Percentiles rank a stretch among this genome's conserved stretches.
phyloP scores from a whole-genome alignment of 2,113 vertebrate genomes.

The Haemorhous mexicanus region DNA sequence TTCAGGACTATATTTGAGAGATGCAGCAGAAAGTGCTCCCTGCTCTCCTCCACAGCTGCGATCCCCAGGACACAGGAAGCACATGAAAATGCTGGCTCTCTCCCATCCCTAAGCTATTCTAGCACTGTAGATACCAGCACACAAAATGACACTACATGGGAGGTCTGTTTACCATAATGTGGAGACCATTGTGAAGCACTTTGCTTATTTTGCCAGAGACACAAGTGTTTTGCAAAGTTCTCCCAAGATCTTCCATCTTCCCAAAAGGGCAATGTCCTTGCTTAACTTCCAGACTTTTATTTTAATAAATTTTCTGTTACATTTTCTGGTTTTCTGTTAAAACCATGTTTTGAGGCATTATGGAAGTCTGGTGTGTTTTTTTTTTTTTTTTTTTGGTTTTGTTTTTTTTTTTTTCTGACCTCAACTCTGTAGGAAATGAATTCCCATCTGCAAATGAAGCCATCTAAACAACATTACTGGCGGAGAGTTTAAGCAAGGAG shows the following conservation, averaged over 20 bases:
- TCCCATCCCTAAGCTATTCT: neutral
- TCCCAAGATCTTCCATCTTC: neutral
- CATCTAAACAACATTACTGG: neutral
- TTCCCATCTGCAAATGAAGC: neutral
- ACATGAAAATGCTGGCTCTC: neutral
- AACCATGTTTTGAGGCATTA: neutral
- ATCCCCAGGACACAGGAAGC: slow-evolving; percentile 2
- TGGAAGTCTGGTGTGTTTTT: neutral
- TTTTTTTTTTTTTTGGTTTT: neutral
- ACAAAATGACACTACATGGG: neutral
- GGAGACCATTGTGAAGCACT: neutral
- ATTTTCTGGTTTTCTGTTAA: neutral
- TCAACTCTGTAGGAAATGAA: neutral
- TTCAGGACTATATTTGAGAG: slow-evolving; percentile 48
- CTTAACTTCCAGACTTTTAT: neutral
- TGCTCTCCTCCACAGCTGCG: neutral
- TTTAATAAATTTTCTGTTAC: neutral
- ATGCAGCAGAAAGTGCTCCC: neutral
- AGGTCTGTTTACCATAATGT: slow-evolving; percentile 32
- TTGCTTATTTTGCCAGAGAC: neutral
- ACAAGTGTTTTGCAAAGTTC: neutral
- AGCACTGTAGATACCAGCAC: neutral
- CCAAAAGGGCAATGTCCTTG: neutral
- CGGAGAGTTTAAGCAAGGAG: neutral
- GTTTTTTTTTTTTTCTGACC: neutral